These are phyloP conservation scores for Polylopha cassiicola DNA, from an alignment of 2,888 invertebrate genomes.

Conservation along the genomic window DNA sequence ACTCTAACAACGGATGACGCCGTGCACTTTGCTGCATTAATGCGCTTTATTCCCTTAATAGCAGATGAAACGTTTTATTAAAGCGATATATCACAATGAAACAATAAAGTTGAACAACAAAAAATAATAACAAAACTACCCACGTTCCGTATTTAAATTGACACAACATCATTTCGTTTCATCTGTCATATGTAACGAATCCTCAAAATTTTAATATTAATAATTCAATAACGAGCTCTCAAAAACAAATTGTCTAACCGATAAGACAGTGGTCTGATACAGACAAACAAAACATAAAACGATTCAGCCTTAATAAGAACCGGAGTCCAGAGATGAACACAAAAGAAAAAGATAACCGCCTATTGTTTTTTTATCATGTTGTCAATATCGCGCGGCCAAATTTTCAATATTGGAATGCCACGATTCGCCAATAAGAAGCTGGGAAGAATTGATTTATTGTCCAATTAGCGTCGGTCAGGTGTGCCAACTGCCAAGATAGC, in stretches of 20 bases:
- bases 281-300: conserved; percentile 64
- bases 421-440: conserved; percentile 77
- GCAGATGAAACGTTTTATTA: conserved; percentile 35
- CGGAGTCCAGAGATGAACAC: conserved; percentile 71
- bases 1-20: conserved; percentile 71
- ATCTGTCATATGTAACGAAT: conserved; percentile 38
- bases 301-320: conserved; percentile 71
- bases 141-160: conserved; percentile 7
- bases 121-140: conserved; percentile 6
- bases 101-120: conserved; percentile 13
- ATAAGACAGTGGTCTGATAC: conserved; percentile 63
- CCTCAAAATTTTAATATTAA: conserved; percentile 59
- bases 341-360: conserved; percentile 74
- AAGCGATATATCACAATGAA: conserved; percentile 28
- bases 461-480: conserved; percentile 78
- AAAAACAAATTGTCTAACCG: conserved; percentile 74
- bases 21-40: conserved; percentile 45
- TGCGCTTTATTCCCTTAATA: conserved; percentile 42
- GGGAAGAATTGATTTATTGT: conserved; percentile 78
- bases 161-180: conserved; percentile 27
- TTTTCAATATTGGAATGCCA: conserved; percentile 77
- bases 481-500: conserved; percentile 78
- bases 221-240: conserved; percentile 70
- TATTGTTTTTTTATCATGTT: conserved; percentile 77
- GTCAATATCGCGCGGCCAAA: conserved; percentile 77